These are phyloP conservation scores for Meiosimyza decipiens DNA, from an alignment of 2,888 invertebrate genomes.

Conservation along the genomic window DNA sequence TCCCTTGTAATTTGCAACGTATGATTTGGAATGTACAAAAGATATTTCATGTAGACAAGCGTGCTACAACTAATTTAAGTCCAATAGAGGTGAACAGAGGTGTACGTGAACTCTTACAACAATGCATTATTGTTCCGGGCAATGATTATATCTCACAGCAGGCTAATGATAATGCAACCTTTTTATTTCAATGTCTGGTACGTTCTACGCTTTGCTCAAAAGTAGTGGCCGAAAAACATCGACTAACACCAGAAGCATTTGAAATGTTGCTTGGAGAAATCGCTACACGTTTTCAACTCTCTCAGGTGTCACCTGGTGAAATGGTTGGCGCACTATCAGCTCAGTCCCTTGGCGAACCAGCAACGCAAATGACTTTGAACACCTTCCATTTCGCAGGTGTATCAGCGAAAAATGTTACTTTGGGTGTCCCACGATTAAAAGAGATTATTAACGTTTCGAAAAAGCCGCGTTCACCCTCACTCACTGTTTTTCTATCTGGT, in stretches of 20 bases:
- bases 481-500: slow-evolving; percentile 94
- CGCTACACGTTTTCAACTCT: slow-evolving; percentile 94
- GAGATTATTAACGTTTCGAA: slow-evolving; percentile 97
- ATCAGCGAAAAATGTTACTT: slow-evolving; percentile 97
- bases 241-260: slow-evolving; percentile 92
- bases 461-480: slow-evolving; percentile 95
- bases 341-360: slow-evolving; percentile 50
- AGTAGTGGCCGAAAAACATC: slow-evolving; percentile 91
- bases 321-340: slow-evolving; percentile 97
- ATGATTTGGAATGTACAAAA: slow-evolving; percentile 99
- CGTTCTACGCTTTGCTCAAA: slow-evolving; percentile 93
- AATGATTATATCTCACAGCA: slow-evolving; percentile 90
- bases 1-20: slow-evolving; percentile 95
- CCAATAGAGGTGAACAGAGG: slow-evolving; percentile 74
- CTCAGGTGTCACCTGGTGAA: slow-evolving; percentile 91
- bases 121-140: slow-evolving; percentile 91
- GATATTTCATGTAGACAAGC: slow-evolving; percentile 94
- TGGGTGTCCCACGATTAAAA: slow-evolving; percentile 96
- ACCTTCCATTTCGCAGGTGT: slow-evolving; percentile 72
- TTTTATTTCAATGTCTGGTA: slow-evolving; percentile 92
- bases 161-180: slow-evolving; percentile 95
- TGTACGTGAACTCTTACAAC: slow-evolving; percentile 85
- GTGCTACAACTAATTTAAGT: slow-evolving; percentile 89
- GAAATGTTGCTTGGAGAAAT: slow-evolving; percentile 99
- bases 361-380: slow-evolving; percentile 51